These are phyloP conservation scores for Apolygus lucorum DNA, from an alignment of 1,140 invertebrate species.

Conservation along the genomic window DNA sequence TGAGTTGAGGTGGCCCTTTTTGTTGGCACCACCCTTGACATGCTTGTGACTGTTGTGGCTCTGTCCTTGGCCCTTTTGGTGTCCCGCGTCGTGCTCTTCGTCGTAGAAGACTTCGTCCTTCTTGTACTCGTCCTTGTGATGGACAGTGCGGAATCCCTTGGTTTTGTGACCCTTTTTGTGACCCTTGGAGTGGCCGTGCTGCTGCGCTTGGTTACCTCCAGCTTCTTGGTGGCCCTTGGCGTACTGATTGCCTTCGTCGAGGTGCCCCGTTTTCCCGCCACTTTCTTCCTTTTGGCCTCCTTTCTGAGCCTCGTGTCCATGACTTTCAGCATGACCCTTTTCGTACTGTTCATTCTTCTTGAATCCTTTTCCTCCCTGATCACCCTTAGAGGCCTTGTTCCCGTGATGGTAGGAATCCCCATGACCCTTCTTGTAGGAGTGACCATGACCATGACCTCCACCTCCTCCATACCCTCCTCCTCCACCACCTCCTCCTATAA, in stretches of 20 bases:
- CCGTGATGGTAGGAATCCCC: constrained; percentile 15
- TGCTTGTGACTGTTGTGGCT: constrained; percentile 30
- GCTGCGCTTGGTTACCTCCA: constrained; percentile 31
- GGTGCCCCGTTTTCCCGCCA: constrained; percentile 35
- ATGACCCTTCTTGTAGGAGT: constrained; percentile 10
- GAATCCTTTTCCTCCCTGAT: constrained; percentile 50
- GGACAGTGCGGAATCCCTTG: constrained; percentile 53
- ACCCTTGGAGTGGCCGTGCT: constrained; percentile 37
- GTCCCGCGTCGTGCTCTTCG: constrained; percentile 53
- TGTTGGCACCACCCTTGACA: constrained; percentile 31
- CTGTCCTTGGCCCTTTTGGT: constrained; percentile 44
- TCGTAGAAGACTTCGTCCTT: constrained; percentile 57
- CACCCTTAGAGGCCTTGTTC: constrained; percentile 35
- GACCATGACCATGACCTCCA: background rate
- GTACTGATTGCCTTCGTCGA: constrained; percentile 37
- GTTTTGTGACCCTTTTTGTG: constrained; percentile 56
- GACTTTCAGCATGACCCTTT: constrained; percentile 37
- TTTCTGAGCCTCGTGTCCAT: constrained; percentile 34
- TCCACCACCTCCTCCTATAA: background rate
- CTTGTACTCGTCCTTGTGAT: constrained; percentile 56
- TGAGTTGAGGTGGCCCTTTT: constrained; percentile 33
- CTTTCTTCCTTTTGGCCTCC: constrained; percentile 31
- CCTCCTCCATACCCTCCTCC: background rate
- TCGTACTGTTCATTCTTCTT: constrained; percentile 43
- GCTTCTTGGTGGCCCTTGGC: constrained; percentile 41